Evolutionary conservation across 2,888 invertebrate genomes (phyloP), one percentile per base, ranked within the genome.

Genomic region (Idaea dimidiata): DNA sequence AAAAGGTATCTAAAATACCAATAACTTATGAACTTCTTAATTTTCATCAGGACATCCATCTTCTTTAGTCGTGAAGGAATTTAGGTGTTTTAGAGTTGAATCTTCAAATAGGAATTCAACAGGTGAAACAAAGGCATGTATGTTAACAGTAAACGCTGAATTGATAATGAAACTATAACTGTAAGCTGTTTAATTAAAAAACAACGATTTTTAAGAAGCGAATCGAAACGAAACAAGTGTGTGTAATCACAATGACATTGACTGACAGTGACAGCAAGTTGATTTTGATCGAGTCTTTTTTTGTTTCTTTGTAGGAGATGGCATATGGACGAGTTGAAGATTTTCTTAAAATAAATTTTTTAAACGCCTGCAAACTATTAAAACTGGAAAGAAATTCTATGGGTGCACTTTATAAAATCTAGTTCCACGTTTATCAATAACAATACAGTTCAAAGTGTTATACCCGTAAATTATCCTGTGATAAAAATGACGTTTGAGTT

Each of bases 1-100:
- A 95, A 77, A 59, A 91, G 85, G 72, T 94, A 95, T 66, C 94
- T 87, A 56, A 94, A 83, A 73, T 94, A 94, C 94, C 94, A 95
- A 68, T 93, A 93, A 54, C 82, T 87, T 33, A 94, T 57, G 67
- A 93, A 93, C 55, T 93, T 80, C 66, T 81, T 79, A 6, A 93
- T 67, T 70, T 81, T 91, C 74, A 87, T 86, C 0, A 91, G 4
- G 14, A 76, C 33, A 58, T 83, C 81, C 82, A 83, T 82, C 70
- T 75, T 71, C 33, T 31, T 16, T 18, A 18, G n/a, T 59, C 14
- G 43, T 43, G 10, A 14, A 0, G 43, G 14, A 8, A 43, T 14
- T 43, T 3, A 8, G 43, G 43, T 7, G 43, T 43, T 14, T 43
- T 43, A 8, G 43, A 43, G 43, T 43, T 8, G 14, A 43, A 43